Evolutionary conservation across 2,113 vertebrate genomes (phyloP), one percentile per base, ranked within the genome.

Genomic region (Megalops atlanticus): DNA sequence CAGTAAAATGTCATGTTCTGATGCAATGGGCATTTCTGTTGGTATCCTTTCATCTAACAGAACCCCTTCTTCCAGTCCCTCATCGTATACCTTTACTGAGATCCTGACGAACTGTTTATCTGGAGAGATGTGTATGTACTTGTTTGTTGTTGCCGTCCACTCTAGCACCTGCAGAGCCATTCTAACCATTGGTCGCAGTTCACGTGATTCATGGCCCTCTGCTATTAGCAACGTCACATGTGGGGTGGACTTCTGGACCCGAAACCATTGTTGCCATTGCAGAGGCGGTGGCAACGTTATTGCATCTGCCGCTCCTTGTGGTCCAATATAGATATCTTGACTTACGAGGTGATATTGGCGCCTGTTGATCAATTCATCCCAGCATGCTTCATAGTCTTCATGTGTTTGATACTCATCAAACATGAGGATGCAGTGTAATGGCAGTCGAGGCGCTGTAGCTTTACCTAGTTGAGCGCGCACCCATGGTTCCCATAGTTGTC

Each of bases 401-500:
- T 69, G 64, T 33, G 11, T 69, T 69, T 33, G 64, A 4, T 69
- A n/a, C 4, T 69, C 35, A 38, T 71, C 35, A 33, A 27, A 71
- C 69, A 71, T 71, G 12, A 38, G 69, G 33, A 33, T 71, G 2
- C 33, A 71, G 68, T 70, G 68, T 8, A 35, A 35, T 70, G 68
- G 0, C 31, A 64, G 24, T 7, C 7, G 2, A 35, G 27, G 33
- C 24, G 35, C 35, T 7, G 16, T 16, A 36, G 35, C 68, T 70
- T 16, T 71, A 3, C 69, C 33, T 10, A 71, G 12, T 2, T 71
- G 69, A 16, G 31, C 16, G 35, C 35, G 31, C 15, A 71, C 35
- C 69, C 69, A 71, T 71, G 33, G 69, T 38, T 71, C n/a, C n/a
- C n/a, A n/a, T n/a, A n/a, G n/a, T 33, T 71, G 33, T 36, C 36